Conservation (phyloP, 2,113 vertebrate genomes). For the Empidonax alnorum region DNA sequence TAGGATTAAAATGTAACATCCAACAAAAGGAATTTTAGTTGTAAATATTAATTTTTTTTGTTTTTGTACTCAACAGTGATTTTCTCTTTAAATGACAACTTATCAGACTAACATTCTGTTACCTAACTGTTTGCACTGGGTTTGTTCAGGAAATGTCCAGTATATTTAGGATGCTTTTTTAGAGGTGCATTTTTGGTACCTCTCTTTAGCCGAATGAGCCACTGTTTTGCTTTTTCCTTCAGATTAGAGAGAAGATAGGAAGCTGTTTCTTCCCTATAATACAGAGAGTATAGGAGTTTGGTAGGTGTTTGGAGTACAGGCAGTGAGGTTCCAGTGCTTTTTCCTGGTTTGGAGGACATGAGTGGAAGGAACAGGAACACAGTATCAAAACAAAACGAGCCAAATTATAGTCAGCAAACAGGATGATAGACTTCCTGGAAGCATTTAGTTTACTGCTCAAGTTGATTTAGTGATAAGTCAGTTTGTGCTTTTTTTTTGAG, state of each 20-base stretch:
- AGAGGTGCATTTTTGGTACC: neutral
- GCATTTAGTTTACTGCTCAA: neutral
- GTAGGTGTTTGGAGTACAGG: neutral
- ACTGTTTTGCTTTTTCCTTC: neutral
- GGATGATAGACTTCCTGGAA: slow-evolving; percentile 56
- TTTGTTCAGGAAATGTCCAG: neutral
- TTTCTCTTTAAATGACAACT: neutral
- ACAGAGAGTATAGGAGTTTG: neutral
- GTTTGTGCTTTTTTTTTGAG: neutral
- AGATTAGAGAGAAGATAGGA: neutral
- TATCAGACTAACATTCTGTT: neutral
- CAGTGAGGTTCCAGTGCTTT: neutral
- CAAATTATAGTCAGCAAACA: slow-evolving; percentile 12
- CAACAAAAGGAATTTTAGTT: neutral
- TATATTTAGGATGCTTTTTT: neutral
- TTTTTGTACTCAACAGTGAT: neutral
- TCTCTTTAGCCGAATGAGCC: neutral
- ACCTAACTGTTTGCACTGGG: neutral
- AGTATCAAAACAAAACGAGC: neutral
- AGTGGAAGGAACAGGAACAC: neutral
- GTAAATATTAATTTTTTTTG: neutral
- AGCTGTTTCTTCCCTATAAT: neutral
- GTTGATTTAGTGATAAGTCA: neutral
- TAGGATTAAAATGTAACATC: neutral
- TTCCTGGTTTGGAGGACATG: neutral